A percentile compares a stretch with the other conserved stretches of the same genome.
These are phyloP conservation scores for rat (Rattus norvegicus) DNA, from an alignment of 2,113 vertebrate species.

Conservation along the genomic window DNA sequence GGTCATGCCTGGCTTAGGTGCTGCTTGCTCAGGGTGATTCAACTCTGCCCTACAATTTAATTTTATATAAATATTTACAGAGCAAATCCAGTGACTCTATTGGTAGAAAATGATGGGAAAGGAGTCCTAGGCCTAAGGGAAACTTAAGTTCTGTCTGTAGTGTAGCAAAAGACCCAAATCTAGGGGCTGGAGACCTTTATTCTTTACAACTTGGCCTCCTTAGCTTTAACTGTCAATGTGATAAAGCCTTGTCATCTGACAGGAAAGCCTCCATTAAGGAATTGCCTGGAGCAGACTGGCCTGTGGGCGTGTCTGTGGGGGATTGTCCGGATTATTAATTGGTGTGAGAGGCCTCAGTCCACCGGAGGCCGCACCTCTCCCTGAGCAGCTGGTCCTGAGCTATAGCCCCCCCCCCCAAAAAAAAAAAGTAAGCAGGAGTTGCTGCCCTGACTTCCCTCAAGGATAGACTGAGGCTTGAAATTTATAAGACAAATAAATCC, in stretches of 20 bases:
- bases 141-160: background rate
- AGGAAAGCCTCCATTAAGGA: background rate
- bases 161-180: background rate
- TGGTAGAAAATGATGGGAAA: conserved; percentile 1
- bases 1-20: conserved; percentile 35
- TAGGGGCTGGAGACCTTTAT: background rate
- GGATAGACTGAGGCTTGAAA: background rate
- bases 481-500: background rate
- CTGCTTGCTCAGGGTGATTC: conserved; percentile 61
- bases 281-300: background rate
- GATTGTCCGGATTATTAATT: background rate
- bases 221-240: background rate
- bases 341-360: background rate
- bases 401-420: background rate
- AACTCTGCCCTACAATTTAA: conserved; percentile 71
- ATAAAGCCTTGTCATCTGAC: background rate
- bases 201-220: background rate
- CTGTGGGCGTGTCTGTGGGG: background rate
- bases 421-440: background rate
- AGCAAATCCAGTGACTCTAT: conserved; percentile 41
- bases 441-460: background rate
- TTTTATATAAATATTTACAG: conserved; percentile 80
- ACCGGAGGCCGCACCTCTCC: background rate
- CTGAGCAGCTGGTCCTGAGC: background rate
- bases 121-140: background rate